A percentile compares a stretch with the other conserved stretches of the same genome.
phyloP scores from a whole-genome alignment of 2,888 invertebrate genomes.

The Chrysomela aeneicollis region DNA sequence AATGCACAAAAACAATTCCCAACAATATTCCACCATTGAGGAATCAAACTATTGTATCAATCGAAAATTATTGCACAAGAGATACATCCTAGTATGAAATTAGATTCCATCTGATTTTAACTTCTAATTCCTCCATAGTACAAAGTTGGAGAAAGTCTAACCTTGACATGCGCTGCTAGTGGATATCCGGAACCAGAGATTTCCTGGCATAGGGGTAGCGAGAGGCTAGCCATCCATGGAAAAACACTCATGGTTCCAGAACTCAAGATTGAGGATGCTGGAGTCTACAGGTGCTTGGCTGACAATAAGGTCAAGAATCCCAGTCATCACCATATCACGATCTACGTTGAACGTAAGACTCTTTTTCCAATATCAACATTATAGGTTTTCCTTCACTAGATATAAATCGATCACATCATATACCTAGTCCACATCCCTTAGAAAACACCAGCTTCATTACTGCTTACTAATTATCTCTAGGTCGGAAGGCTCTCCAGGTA shows the following conservation, averaged over 20 bases:
- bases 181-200: constrained; percentile 61
- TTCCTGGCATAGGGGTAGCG: constrained; percentile 56
- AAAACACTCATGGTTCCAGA: constrained; percentile 55
- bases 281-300: constrained; percentile 62
- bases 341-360: constrained; percentile 57
- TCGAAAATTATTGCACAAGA: too few species aligned
- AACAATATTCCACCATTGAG: too few species aligned
- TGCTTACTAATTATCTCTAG: too few species aligned
- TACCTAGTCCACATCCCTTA: too few species aligned
- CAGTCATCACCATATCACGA: constrained; percentile 52
- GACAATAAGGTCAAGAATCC: constrained; percentile 59
- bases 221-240: constrained; percentile 49
- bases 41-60: too few species aligned
- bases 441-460: too few species aligned
- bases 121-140: constrained; percentile 48
- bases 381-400: background rate
- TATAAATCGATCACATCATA: background rate
- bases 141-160: constrained; percentile 56
- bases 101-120: too few species aligned
- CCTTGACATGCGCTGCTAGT: constrained; percentile 58
- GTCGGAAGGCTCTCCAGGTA: too few species aligned
- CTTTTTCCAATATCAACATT: too few species aligned
- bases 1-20: too few species aligned
- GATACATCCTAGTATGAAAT: too few species aligned
- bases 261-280: constrained; percentile 55